Conservation (phyloP, 2,888 invertebrate genomes). For the Cosmia trapezina region DNA sequence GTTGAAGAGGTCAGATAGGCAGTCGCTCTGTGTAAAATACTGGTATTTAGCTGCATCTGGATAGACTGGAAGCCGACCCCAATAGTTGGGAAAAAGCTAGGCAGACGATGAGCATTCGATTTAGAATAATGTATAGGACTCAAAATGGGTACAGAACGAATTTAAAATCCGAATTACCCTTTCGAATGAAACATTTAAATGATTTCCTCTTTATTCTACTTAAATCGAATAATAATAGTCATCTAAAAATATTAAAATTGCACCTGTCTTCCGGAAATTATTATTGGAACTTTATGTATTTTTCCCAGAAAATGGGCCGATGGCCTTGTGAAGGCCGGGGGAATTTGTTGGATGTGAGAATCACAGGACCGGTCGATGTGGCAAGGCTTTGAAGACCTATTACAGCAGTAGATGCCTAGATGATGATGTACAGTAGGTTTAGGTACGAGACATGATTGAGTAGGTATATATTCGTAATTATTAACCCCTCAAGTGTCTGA, state of each 20-base stretch:
- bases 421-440: no score
- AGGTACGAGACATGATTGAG: no score
- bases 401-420: no score
- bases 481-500: no score
- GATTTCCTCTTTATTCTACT: neutral
- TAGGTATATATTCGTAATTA: neutral
- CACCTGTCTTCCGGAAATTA: neutral
- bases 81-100: neutral
- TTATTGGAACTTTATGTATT: neutral
- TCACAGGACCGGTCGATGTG: no score
- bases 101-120: neutral
- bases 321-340: neutral
- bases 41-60: neutral
- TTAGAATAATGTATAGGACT: neutral
- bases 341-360: neutral
- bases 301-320: neutral
- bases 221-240: neutral
- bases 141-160: neutral
- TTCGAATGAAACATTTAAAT: neutral
- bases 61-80: neutral
- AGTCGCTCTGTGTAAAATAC: neutral
- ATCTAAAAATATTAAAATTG: neutral
- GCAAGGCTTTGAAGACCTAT: no score
- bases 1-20: neutral
- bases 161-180: neutral